Evolutionary conservation across 2,113 vertebrate genomes (phyloP), one percentile per base, ranked within the genome.

Genomic region (Lagopus leucura): DNA sequence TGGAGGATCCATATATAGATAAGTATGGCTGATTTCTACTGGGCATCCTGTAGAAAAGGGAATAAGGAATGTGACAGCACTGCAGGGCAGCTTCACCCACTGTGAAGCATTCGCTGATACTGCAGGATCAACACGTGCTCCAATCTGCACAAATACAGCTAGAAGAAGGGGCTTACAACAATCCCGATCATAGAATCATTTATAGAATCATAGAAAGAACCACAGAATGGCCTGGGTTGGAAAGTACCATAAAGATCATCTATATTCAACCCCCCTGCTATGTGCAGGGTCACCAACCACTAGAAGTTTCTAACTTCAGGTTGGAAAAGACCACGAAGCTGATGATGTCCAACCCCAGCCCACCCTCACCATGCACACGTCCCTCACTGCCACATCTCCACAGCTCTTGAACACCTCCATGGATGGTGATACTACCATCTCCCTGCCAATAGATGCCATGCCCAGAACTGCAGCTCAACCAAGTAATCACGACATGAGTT

Each of bases 81-180:
- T 34, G 48, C 90, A 86, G 55, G 76, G 45, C 24, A 87, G 60
- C 19, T 1, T 2, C 6, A 40, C 50, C 40, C 22, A 18, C 12
- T 38, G 19, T 9, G 10, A 64, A 79, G 48, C 19, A 22, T 19
- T 27, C 8, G 17, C 50, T 32, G 43, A 88, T 74, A 1, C 43
- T 11, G 14, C 88, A 73, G 30, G 63, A 77, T 4, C 72, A 38
- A 4, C 0, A 0, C 0, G 1, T 4, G 47, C 64, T 82, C 8
- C 2, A 15, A 1, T 8, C 1, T 2, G 16, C 2, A 42, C 73
- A 14, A 63, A 74, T 2, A 71, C 0, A 63, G 65, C 43, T 52
- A 54, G 4, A 32, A 42, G n/a, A 86, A 86, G 70, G 20, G 60
- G 18, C 25, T 10, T 60, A 83, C 1, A 3, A 25, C 28, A 30